A percentile compares a stretch with the other conserved stretches of the same genome.
Evolutionary conservation across 2,888 invertebrate species (phyloP).

Genomic region (Drosophila siamana): DNA sequence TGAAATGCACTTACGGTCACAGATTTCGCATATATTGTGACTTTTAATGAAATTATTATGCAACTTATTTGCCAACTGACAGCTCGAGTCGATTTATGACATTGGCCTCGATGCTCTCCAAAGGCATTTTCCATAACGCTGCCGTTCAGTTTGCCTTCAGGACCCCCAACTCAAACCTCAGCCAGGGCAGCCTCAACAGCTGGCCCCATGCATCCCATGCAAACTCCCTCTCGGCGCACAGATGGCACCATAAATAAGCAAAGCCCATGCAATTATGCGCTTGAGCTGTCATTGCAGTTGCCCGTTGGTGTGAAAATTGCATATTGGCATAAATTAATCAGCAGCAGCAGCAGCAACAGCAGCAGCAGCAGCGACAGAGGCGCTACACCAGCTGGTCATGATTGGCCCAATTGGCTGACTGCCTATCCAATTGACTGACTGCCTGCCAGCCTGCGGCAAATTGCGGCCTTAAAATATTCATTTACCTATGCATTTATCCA

Average conservation of each 20-base stretch:
- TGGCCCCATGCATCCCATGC: neutral
- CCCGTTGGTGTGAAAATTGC: conserved; percentile 75
- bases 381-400: conserved; percentile 53
- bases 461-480: neutral
- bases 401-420: conserved; percentile 59
- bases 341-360: conserved; percentile 18
- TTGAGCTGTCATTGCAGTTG: conserved; percentile 72
- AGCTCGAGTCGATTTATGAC: conserved; percentile 68
- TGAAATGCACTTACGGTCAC: conserved; percentile 32
- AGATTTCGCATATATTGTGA: conserved; percentile 28
- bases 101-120: conserved; percentile 38
- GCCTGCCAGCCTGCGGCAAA: conserved; percentile 9
- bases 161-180: conserved; percentile 18
- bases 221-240: conserved; percentile 25
- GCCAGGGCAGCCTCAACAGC: neutral
- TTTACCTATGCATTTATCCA: neutral
- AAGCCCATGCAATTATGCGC: conserved; percentile 71
- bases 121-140: conserved; percentile 50
- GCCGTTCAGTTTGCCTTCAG: conserved; percentile 27
- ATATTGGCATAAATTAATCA: conserved; percentile 79
- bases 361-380: neutral
- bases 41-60: conserved; percentile 70
- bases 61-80: conserved; percentile 72
- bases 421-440: conserved; percentile 47
- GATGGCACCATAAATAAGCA: conserved; percentile 66